Conservation (phyloP, 2,797 vertebrate species). For the Furcifer pardalis region DNA sequence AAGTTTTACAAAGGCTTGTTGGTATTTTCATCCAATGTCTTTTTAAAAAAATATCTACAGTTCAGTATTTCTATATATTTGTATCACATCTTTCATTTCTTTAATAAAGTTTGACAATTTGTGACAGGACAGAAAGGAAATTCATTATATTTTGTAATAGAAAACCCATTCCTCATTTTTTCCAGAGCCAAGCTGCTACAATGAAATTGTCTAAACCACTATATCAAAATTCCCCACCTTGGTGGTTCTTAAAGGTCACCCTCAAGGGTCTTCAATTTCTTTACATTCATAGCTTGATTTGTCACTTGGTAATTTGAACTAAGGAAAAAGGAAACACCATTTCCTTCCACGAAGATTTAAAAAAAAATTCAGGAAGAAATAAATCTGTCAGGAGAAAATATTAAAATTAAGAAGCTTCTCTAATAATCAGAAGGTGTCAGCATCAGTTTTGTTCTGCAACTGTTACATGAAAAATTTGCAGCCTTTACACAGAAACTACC, state of each 20-base stretch:
- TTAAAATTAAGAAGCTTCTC: constrained; percentile 68
- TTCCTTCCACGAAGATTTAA: constrained; percentile 64
- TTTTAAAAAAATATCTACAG: constrained; percentile 29
- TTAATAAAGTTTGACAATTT: constrained; percentile 83
- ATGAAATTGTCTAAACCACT: constrained; percentile 65
- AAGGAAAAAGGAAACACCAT: constrained; percentile 54
- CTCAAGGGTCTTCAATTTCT: constrained; percentile 68
- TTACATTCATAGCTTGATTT: constrained; percentile 40
- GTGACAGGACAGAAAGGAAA: constrained; percentile 75
- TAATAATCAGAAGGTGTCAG: constrained; percentile 65
- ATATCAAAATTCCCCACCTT: constrained; percentile 46
- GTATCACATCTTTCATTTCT: constrained; percentile 59
- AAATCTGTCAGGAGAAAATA: constrained; percentile 72
- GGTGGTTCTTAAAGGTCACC: constrained; percentile 60
- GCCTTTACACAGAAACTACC: constrained; percentile 17
- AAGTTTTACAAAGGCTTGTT: constrained; percentile 12
- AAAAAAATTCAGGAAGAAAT: constrained; percentile 66
- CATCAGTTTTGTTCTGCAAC: constrained; percentile 48
- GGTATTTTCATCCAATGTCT: background rate
- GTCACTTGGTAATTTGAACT: constrained; percentile 68
- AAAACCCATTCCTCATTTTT: constrained; percentile 75
- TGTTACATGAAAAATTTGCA: constrained; percentile 39
- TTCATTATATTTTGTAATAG: constrained; percentile 76
- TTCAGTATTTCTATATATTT: constrained; percentile 44
- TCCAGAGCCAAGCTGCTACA: constrained; percentile 50